A percentile compares a stretch with the other conserved stretches of the same genome.
Conservation (phyloP, 2,797 vertebrate species). For the Amblyraja radiata region DNA sequence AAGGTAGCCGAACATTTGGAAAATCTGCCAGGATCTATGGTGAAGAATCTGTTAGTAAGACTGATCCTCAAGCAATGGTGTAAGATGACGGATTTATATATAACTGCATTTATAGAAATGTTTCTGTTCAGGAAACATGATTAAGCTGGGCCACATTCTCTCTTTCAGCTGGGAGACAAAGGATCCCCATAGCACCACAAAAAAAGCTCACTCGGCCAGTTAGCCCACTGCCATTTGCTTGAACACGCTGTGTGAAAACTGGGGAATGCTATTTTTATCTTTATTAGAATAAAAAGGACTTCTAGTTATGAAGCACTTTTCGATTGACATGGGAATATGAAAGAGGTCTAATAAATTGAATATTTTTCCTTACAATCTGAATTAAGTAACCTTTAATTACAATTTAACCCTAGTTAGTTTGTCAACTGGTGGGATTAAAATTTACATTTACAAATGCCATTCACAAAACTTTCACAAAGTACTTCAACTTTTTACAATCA, state of each 20-base stretch:
- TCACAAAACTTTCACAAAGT: background rate
- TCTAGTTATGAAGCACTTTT: background rate
- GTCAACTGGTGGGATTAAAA: background rate
- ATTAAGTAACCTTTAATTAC: background rate
- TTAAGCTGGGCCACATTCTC: background rate
- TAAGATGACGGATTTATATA: background rate
- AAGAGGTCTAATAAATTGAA: background rate
- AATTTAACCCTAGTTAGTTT: background rate
- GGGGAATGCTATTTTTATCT: background rate
- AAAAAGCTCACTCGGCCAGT: background rate
- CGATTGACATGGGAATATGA: background rate
- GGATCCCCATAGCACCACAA: background rate
- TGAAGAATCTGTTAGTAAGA: no score
- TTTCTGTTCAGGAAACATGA: background rate
- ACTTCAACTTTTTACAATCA: no score
- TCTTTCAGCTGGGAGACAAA: background rate
- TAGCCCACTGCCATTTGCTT: background rate
- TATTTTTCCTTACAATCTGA: background rate
- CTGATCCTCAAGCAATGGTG: background rate
- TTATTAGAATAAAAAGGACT: background rate
- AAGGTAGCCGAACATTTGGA: background rate
- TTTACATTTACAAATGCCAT: background rate
- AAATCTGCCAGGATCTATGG: background rate
- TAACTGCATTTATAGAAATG: background rate
- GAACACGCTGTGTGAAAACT: background rate